Percentiles rank a stretch among this genome's conserved stretches.
Evolutionary conservation across 2,113 vertebrate species (phyloP).

Genomic region (Pteropus alecto): DNA sequence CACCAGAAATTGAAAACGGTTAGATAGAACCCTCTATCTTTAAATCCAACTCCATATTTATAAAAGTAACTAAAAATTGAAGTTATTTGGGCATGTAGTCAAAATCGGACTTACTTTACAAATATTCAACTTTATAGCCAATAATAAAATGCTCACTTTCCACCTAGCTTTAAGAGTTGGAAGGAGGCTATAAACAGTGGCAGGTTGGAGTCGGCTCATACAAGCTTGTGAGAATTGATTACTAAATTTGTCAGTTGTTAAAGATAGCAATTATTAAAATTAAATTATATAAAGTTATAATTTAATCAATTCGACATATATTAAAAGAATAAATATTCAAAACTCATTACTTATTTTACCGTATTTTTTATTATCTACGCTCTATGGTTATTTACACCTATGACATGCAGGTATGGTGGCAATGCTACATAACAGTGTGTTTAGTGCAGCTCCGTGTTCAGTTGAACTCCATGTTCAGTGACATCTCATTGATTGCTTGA

Average conservation of each 20-base stretch:
- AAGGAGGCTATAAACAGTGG: not conserved
- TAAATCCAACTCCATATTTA: not conserved
- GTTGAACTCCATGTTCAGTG: not conserved
- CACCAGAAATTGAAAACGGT: not conserved
- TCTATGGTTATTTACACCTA: not conserved
- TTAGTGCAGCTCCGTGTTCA: too few relatives aligned
- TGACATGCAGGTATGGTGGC: not conserved
- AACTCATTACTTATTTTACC: not conserved
- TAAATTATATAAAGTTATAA: not conserved
- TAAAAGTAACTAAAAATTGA: not conserved
- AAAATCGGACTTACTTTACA: not conserved
- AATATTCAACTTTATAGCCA: not conserved
- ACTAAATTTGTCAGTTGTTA: not conserved
- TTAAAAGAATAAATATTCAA: not conserved
- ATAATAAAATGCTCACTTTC: not conserved
- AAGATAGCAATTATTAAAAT: not conserved
- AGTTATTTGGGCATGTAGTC: not conserved
- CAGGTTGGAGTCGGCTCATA: not conserved
- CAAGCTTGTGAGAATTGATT: not conserved
- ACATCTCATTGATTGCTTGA: not conserved
- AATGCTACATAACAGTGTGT: rapidly evolving
- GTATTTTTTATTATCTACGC: not conserved
- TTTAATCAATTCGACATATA: not conserved
- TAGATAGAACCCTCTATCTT: not conserved
- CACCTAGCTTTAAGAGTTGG: not conserved